phyloP scores from a whole-genome alignment of 2,113 vertebrate genomes.

The Guaruba guarouba region DNA sequence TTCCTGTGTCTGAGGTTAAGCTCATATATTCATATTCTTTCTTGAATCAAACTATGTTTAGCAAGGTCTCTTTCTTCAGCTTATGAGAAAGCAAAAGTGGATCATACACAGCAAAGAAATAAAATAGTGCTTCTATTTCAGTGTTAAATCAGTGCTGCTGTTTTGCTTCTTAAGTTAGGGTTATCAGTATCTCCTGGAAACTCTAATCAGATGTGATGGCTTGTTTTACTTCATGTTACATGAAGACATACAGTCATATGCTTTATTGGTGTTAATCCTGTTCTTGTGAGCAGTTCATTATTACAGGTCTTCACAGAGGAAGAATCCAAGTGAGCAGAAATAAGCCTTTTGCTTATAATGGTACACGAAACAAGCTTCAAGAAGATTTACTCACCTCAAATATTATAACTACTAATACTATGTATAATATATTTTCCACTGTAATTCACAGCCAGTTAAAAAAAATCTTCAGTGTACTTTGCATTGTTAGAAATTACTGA shows the following conservation, averaged over 20 bases:
- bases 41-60: neutral
- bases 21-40: neutral
- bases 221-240: conserved; percentile 4
- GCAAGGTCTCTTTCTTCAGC: neutral
- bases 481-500: neutral
- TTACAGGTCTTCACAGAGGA: neutral
- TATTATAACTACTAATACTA: neutral
- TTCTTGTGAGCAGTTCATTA: neutral
- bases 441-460: conserved; percentile 10
- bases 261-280: conserved; percentile 1
- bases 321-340: neutral
- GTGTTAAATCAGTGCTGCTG: neutral
- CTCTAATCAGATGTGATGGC: neutral
- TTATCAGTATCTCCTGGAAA: neutral
- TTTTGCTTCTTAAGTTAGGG: neutral
- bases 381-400: conserved; percentile 20
- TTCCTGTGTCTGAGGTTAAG: neutral
- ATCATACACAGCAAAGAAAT: neutral
- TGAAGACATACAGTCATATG: neutral
- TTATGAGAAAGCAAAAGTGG: neutral
- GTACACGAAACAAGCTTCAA: neutral
- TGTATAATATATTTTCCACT: conserved; percentile 9
- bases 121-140: neutral
- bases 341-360: neutral
- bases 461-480: conserved; percentile 16